Percentiles rank a stretch among this genome's conserved stretches.
phyloP scores from a whole-genome alignment of 1,140 invertebrate species.

The Hetaerina americana region DNA sequence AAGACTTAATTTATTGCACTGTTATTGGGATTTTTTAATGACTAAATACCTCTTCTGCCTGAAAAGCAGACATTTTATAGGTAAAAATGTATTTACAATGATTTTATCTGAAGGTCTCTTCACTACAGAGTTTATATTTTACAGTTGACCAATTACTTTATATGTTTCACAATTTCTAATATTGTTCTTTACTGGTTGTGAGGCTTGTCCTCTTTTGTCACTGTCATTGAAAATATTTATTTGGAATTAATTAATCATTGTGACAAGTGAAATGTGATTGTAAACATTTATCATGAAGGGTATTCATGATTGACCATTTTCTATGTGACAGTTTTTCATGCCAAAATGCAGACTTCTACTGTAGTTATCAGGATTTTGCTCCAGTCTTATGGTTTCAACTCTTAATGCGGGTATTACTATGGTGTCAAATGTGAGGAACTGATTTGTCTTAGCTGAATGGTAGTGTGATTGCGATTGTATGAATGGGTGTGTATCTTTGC shows the following conservation, averaged over 20 bases:
- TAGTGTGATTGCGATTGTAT: background rate
- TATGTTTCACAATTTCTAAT: conserved; percentile 2
- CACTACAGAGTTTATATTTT: background rate
- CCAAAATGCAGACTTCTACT: background rate
- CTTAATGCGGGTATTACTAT: background rate
- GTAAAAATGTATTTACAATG: conserved; percentile 3
- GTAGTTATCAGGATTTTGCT: background rate
- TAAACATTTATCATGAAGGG: background rate
- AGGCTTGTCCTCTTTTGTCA: background rate
- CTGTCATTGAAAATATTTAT: background rate
- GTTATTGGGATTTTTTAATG: background rate
- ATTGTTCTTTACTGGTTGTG: background rate
- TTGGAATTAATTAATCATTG: background rate
- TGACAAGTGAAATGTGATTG: background rate
- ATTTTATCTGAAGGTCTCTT: background rate
- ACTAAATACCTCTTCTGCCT: background rate
- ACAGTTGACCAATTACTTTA: background rate
- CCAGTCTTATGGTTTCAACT: background rate
- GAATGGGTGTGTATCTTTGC: background rate
- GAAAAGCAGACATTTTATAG: background rate
- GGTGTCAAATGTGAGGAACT: background rate
- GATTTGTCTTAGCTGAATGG: background rate
- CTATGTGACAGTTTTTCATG: background rate
- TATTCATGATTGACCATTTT: background rate
- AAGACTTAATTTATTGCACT: background rate